Conservation (phyloP, 2,797 vertebrate genomes). For the Sternarchorhynchus goeldii region DNA sequence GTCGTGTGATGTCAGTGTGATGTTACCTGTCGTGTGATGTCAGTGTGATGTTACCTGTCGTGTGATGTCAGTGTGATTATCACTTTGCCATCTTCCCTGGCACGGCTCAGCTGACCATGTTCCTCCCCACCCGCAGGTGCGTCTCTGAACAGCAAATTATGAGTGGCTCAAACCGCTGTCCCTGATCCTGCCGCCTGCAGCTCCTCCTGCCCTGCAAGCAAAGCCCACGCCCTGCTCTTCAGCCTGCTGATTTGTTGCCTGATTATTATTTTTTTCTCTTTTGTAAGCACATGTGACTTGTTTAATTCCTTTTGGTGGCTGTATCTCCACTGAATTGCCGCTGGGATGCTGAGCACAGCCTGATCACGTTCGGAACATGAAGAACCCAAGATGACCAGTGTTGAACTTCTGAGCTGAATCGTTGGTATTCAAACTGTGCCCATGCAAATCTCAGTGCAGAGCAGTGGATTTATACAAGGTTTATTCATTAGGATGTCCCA, state of each 20-base stretch:
- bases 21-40: constrained; percentile 37
- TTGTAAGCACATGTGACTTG: neutral
- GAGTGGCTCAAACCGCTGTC: constrained; percentile 47
- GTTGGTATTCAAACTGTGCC: neutral
- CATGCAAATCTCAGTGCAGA: neutral
- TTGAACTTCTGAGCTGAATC: neutral
- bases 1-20: constrained; percentile 32
- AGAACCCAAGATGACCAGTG: neutral
- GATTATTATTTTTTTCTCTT: neutral
- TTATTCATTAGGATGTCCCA: neutral
- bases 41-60: constrained; percentile 27
- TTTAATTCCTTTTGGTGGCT: constrained; percentile 15
- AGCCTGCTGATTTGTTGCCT: neutral
- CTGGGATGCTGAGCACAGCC: constrained; percentile 1
- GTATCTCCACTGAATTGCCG: neutral
- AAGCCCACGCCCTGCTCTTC: constrained; percentile 27
- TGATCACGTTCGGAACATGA: neutral
- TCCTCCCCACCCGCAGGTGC: constrained; percentile 50
- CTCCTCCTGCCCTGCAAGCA: constrained; percentile 16
- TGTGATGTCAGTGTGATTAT: constrained; percentile 30
- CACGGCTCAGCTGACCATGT: constrained; percentile 30
- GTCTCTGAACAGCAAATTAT: constrained; percentile 57
- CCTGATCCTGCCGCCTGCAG: constrained; percentile 14
- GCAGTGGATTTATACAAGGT: neutral
- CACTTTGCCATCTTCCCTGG: constrained; percentile 23